phyloP scores from a whole-genome alignment of 1,140 invertebrate genomes.

The Drosophila funebris region DNA sequence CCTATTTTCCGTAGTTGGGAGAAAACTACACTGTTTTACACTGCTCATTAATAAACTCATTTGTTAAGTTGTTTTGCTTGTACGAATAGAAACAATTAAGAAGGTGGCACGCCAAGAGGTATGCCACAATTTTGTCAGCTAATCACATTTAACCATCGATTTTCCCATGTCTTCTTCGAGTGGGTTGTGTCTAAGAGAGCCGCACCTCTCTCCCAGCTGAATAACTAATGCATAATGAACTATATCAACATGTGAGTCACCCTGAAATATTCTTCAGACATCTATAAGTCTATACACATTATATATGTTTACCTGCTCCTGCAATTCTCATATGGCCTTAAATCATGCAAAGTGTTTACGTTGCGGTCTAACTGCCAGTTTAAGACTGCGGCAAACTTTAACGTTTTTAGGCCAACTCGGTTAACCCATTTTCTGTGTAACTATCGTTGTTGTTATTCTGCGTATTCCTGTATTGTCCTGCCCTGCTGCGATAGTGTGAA shows the following conservation, averaged over 20 bases:
- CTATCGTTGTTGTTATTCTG: not conserved
- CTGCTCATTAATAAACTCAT: constrained; percentile 78
- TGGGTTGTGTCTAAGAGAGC: not conserved
- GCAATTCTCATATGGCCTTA: constrained; percentile 63
- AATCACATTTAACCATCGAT: constrained; percentile 76
- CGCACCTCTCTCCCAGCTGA: constrained; percentile 39
- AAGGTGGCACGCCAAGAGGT: constrained; percentile 37
- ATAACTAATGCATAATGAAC: constrained; percentile 33
- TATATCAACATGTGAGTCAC: constrained; percentile 53
- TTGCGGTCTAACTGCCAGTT: constrained; percentile 65
- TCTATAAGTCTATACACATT: not conserved
- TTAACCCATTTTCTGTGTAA: constrained; percentile 67
- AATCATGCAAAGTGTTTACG: constrained; percentile 72
- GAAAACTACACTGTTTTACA: constrained; percentile 51
- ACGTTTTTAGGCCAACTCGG: constrained; percentile 72
- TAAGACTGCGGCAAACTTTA: constrained; percentile 69
- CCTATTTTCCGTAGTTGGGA: constrained; percentile 9
- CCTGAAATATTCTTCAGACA: constrained; percentile 9
- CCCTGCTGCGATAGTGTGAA: constrained; percentile 49
- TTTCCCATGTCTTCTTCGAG: constrained; percentile 38
- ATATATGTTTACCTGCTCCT: constrained; percentile 26
- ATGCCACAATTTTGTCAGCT: constrained; percentile 42
- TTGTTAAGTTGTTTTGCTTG: constrained; percentile 61
- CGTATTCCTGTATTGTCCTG: constrained; percentile 3
- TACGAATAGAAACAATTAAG: constrained; percentile 7